These are phyloP conservation scores for Podilymbus podiceps DNA, from an alignment of 2,113 vertebrate genomes.

Conservation along the genomic window DNA sequence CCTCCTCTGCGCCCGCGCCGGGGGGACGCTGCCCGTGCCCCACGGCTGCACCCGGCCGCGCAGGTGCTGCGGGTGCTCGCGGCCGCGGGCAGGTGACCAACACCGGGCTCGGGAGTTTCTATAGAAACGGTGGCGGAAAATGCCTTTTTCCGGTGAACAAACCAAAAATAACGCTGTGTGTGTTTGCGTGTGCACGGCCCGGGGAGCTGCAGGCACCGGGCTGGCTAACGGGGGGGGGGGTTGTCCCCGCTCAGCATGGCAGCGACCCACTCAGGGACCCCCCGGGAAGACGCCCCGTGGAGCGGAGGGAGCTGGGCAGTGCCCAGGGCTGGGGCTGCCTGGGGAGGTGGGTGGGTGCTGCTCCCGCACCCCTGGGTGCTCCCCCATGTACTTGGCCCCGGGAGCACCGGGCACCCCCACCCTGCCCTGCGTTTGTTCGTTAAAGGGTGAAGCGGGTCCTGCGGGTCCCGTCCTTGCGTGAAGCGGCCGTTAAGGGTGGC, in stretches of 20 bases:
- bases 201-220: background rate
- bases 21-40: too few relatives aligned
- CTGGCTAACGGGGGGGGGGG: background rate
- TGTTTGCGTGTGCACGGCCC: background rate
- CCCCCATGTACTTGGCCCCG: too few relatives aligned
- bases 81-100: background rate
- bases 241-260: too few relatives aligned
- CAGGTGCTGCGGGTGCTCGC: background rate
- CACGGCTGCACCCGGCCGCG: accelerated
- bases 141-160: background rate
- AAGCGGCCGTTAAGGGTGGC: accelerated
- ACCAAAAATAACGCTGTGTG: background rate
- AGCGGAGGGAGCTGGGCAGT: background rate
- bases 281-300: background rate
- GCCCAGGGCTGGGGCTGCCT: accelerated
- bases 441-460: accelerated
- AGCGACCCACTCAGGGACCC: too few relatives aligned
- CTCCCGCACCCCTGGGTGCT: background rate
- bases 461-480: accelerated
- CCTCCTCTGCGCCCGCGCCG: accelerated
- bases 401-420: background rate
- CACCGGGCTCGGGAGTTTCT: background rate
- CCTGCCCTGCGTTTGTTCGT: background rate
- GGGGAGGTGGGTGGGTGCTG: background rate
- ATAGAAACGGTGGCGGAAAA: background rate